These are phyloP conservation scores for Naso thynnoides DNA, from an alignment of 2,797 vertebrate species.

Conservation along the genomic window DNA sequence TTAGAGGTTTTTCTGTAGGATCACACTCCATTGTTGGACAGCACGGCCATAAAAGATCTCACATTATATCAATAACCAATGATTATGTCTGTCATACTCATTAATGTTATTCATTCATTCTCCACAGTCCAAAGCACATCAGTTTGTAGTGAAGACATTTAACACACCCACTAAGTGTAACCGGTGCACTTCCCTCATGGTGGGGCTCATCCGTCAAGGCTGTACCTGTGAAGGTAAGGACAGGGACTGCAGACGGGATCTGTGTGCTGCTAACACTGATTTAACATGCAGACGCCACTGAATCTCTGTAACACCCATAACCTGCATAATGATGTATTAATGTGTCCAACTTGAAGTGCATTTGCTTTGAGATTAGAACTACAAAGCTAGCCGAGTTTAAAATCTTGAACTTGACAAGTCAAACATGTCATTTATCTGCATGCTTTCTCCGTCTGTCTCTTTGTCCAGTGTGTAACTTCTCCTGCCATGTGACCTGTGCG, in stretches of 20 bases:
- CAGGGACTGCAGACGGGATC: background rate
- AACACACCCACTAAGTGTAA: conserved; percentile 95
- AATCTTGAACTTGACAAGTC: background rate
- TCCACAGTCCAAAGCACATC: conserved; percentile 95
- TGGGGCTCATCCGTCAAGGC: conserved; percentile 96
- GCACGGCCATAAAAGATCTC: background rate
- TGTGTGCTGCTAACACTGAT: background rate
- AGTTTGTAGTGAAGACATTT: conserved; percentile 98
- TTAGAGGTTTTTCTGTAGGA: conserved; percentile 55
- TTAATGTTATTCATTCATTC: background rate
- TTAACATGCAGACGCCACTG: background rate
- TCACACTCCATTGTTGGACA: background rate
- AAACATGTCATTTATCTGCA: background rate
- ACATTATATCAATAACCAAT: background rate
- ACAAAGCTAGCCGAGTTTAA: no score
- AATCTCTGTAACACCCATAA: no score
- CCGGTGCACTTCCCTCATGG: conserved; percentile 98
- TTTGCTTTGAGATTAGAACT: no score
- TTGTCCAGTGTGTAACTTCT: conserved; percentile 94
- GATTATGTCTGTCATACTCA: background rate
- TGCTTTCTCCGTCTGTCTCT: conserved; percentile 15
- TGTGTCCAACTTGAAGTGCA: no score
- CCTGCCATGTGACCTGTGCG: conserved; percentile 98
- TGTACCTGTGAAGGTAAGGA: conserved; percentile 96
- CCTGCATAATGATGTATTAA: no score